Conservation (phyloP, 2,113 vertebrate species). For the Hypomesus transpacificus region DNA sequence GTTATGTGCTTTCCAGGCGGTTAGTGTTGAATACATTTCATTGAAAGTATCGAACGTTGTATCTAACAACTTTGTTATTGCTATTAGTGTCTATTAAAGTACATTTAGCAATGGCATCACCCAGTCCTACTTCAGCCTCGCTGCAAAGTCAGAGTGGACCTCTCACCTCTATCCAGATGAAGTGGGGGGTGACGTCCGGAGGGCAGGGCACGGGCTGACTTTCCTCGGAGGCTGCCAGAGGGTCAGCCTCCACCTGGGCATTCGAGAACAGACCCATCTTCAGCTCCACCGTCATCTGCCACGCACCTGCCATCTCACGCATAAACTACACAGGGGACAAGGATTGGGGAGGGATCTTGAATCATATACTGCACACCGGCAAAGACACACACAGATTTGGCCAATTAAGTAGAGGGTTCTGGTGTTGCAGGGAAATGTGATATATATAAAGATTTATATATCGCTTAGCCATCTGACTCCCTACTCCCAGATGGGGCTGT, state of each 20-base stretch:
- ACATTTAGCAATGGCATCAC: too few species aligned
- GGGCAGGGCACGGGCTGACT: constrained; percentile 91
- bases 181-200: constrained; percentile 90
- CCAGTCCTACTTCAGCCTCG: too few species aligned
- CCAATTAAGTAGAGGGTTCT: too few species aligned
- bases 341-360: neutral
- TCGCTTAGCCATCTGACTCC: too few species aligned
- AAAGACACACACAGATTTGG: neutral
- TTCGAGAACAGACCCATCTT: constrained; percentile 92
- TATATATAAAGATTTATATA: too few species aligned
- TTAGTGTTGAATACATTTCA: too few species aligned
- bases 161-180: constrained; percentile 91
- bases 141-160: neutral
- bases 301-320: constrained; percentile 97
- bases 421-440: too few species aligned
- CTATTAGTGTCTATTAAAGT: too few species aligned
- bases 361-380: neutral
- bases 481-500: too few species aligned
- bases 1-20: too few species aligned
- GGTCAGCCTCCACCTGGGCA: constrained; percentile 90
- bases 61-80: too few species aligned
- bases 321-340: constrained; percentile 78
- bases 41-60: too few species aligned
- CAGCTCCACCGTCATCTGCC: constrained; percentile 98
- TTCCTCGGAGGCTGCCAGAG: constrained; percentile 91